These are phyloP conservation scores for Ficedula albicollis DNA, from an alignment of 2,797 vertebrate species.

Conservation along the genomic window DNA sequence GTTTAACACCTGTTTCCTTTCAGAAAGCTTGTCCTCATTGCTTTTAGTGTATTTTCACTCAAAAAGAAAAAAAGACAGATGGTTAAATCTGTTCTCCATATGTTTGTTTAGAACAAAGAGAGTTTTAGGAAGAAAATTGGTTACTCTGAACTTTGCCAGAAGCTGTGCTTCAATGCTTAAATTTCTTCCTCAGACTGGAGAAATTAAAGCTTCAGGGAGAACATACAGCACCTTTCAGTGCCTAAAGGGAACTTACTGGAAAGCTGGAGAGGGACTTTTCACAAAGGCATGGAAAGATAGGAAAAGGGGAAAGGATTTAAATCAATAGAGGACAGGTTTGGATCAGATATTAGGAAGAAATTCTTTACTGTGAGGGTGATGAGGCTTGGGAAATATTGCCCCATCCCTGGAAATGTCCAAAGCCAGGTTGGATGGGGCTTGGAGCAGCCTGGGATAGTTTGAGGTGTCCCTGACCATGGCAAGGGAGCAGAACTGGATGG, in stretches of 20 bases:
- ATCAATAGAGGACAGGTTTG: not conserved
- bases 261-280: not conserved
- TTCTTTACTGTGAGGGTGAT: not conserved
- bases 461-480: not conserved
- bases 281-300: not conserved
- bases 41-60: not conserved
- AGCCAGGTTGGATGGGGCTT: not conserved
- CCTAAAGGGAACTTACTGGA: not conserved
- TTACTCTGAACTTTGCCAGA: not conserved
- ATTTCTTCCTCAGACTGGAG: not conserved
- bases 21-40: not conserved
- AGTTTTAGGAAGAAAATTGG: not conserved
- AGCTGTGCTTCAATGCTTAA: not conserved
- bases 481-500: not conserved
- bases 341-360: not conserved
- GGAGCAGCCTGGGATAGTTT: not conserved
- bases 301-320: not conserved
- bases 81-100: not conserved
- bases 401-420: not conserved
- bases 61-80: not conserved
- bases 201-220: not conserved
- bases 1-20: not conserved
- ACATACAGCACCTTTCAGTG: not conserved
- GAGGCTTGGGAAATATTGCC: accelerated
- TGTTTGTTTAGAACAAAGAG: not conserved